Evolutionary conservation across 2,888 invertebrate genomes (phyloP).

Genomic region (Morinoia aosen): DNA sequence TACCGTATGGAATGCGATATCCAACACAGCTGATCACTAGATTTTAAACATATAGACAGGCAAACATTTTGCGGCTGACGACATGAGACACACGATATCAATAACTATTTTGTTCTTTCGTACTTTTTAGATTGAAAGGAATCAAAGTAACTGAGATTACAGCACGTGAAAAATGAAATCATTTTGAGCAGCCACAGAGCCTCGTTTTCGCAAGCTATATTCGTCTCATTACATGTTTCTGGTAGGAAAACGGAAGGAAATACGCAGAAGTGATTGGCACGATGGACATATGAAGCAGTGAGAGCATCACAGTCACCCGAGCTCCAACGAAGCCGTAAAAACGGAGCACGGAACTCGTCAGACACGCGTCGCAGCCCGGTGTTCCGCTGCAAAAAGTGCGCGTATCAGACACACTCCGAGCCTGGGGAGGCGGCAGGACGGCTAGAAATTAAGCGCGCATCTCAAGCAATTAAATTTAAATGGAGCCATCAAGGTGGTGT

Average conservation of each 20-base stretch:
- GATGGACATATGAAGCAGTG: background rate
- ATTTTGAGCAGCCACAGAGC: too few species aligned
- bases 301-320: background rate
- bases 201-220: too few species aligned
- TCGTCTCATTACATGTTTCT: background rate
- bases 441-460: background rate
- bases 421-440: background rate
- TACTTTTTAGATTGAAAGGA: too few species aligned
- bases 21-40: background rate
- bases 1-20: background rate
- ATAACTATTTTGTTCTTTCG: too few species aligned
- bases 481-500: conserved; percentile 35
- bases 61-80: too few species aligned
- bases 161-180: too few species aligned
- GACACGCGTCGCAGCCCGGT: background rate
- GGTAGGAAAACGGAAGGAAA: background rate
- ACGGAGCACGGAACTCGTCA: background rate
- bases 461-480: conserved; percentile 39
- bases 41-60: background rate
- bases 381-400: background rate
- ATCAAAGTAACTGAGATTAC: too few species aligned
- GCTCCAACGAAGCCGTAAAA: background rate
- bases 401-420: background rate
- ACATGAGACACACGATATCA: too few species aligned
- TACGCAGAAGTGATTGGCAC: background rate